Percentiles rank a stretch among this genome's conserved stretches.
These are phyloP conservation scores for Cinclus cinclus DNA, from an alignment of 2,113 vertebrate species.

Conservation along the genomic window DNA sequence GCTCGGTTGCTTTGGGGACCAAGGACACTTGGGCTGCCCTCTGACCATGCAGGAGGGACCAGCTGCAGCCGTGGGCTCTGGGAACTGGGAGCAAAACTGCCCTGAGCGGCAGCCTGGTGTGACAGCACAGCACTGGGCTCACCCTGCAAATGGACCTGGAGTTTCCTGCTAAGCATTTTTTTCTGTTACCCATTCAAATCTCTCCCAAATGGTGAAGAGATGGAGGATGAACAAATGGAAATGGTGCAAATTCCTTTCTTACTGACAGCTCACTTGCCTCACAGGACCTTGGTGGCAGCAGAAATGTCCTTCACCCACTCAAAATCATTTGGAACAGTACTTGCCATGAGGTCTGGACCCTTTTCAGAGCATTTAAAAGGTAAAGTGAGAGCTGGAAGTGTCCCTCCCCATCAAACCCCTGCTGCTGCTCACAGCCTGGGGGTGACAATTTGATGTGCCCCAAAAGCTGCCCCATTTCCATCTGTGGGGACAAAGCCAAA, in stretches of 20 bases:
- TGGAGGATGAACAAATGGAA: background rate
- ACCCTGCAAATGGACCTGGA: background rate
- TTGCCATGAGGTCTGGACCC: accelerated
- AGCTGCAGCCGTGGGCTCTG: background rate
- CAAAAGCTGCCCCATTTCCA: background rate
- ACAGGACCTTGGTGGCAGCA: background rate
- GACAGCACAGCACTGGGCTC: background rate
- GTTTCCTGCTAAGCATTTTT: background rate
- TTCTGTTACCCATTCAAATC: background rate
- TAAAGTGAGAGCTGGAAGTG: background rate
- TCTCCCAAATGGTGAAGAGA: background rate
- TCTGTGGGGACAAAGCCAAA: background rate
- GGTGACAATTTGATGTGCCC: background rate
- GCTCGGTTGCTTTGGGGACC: background rate
- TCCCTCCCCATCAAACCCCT: background rate
- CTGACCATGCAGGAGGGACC: background rate
- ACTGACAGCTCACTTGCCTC: background rate
- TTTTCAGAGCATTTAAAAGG: background rate
- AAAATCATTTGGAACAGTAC: background rate
- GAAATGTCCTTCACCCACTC: background rate
- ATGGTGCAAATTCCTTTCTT: background rate
- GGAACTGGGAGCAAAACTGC: background rate
- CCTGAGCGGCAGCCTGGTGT: background rate
- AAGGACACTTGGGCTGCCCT: background rate
- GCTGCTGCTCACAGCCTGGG: background rate